Base-by-base conservation (phyloP, 1,140 invertebrate genomes). In the Druon quercuslanigerum region DNA sequence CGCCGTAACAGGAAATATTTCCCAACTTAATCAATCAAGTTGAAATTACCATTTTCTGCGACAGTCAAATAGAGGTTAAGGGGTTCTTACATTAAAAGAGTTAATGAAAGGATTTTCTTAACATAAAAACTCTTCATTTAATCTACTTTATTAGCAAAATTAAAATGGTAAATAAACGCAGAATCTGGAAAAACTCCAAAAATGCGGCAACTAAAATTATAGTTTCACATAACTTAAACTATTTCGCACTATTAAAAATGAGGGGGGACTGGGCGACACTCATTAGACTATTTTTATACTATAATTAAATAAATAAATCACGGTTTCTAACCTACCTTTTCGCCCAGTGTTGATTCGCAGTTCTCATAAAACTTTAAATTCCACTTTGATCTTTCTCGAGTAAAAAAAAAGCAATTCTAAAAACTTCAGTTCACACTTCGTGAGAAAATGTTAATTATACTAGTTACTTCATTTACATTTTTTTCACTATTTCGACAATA, bases 401-500 rank as follows among this genome's bases (percentile, higher is more conserved):
- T 7, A 25, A 66, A 66, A 66, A n/a, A 40, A 66, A 2, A 33
- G 14, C 16, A 13, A 16, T 66, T 20, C 33, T 60, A 46, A 66
- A 66, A 40, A 66, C 14, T 14, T 60, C 4, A 60, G 20, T 33
- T 20, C 33, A 66, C 20, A 66, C 14, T 66, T 66, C 5, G 12
- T 66, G 60, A n/a, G 25, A 66, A 40, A 66, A 46, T 66, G 25
- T 66, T 66, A 66, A 66, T 66, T 66, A n/a, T n/a, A 40, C 20
- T 66, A 16, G 33, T 46, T 33, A 14, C 60, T 66, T 66, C n/a
- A 66, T 66, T 66, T 66, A 66, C 60, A 66, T 66, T 33, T 66
- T 66, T 66, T 16, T 46, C 14, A 33, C 20, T 16, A 13, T 60
- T 46, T 46, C 40, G 7, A 46, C 19, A 33, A 19, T 17, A 56